phyloP scores from a whole-genome alignment of 2,113 vertebrate genomes.

The Rhinolophus sinicus region DNA sequence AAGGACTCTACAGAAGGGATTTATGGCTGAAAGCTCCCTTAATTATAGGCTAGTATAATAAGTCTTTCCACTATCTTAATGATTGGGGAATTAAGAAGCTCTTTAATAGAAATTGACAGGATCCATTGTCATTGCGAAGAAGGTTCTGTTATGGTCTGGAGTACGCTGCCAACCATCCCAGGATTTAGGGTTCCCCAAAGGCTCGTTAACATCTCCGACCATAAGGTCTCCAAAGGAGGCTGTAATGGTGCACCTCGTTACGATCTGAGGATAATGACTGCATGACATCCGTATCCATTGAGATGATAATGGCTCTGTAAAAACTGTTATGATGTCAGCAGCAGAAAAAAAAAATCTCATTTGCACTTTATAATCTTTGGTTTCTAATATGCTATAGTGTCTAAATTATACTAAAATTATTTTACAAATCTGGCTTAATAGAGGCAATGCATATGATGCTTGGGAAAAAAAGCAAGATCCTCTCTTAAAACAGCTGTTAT shows the following conservation, averaged over 20 bases:
- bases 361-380: constrained; percentile 71
- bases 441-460: constrained; percentile 55
- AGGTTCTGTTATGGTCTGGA: constrained; percentile 69
- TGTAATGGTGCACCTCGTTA: constrained; percentile 78
- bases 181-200: constrained; percentile 81
- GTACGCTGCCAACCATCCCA: constrained; percentile 74
- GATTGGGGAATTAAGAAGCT: constrained; percentile 77
- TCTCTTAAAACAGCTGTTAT: constrained; percentile 70
- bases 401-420: constrained; percentile 72
- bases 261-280: constrained; percentile 80
- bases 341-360: constrained; percentile 69
- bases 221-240: constrained; percentile 82
- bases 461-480: constrained; percentile 54
- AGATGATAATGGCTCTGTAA: constrained; percentile 73
- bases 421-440: constrained; percentile 67
- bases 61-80: constrained; percentile 73
- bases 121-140: constrained; percentile 72
- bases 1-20: constrained; percentile 69
- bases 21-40: constrained; percentile 77
- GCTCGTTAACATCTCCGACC: constrained; percentile 79
- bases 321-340: constrained; percentile 81
- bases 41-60: constrained; percentile 77
- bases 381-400: constrained; percentile 68
- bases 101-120: constrained; percentile 76
- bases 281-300: constrained; percentile 70